phyloP scores from a whole-genome alignment of 2,113 vertebrate species.

The Podocnemis expansa region DNA sequence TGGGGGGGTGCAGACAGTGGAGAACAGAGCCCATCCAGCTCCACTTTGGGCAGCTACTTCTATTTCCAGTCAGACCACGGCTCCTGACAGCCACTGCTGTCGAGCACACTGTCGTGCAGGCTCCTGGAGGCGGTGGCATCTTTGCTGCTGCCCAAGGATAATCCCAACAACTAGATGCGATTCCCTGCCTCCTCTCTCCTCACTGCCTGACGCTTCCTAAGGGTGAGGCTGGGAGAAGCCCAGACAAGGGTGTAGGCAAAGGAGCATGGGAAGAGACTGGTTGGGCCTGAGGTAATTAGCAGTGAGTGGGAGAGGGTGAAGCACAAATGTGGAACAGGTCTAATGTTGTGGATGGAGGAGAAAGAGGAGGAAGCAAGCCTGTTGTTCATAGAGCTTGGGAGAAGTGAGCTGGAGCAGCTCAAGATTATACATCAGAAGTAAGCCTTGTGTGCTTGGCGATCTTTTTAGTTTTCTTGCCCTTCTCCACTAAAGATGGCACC shows the following conservation, averaged over 20 bases:
- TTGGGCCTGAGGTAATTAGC: neutral
- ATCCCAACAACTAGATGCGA: no score
- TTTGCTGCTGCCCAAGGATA: no score
- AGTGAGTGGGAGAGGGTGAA: neutral
- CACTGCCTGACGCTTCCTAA: neutral
- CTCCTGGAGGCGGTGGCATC: no score
- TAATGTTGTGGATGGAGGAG: neutral
- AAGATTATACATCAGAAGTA: neutral
- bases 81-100: no score
- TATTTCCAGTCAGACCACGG: no score
- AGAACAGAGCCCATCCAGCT: no score
- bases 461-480: neutral
- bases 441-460: neutral
- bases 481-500: neutral
- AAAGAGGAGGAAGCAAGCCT: neutral
- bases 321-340: neutral
- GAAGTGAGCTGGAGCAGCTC: neutral
- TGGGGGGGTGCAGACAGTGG: no score
- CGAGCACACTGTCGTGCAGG: no score
- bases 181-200: neutral
- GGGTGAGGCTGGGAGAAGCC: neutral
- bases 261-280: neutral
- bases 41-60: no score
- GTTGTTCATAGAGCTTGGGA: neutral
- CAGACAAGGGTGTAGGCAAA: neutral